phyloP scores from a whole-genome alignment of 64 coral and sea anemone species.

The Porites lutea region DNA sequence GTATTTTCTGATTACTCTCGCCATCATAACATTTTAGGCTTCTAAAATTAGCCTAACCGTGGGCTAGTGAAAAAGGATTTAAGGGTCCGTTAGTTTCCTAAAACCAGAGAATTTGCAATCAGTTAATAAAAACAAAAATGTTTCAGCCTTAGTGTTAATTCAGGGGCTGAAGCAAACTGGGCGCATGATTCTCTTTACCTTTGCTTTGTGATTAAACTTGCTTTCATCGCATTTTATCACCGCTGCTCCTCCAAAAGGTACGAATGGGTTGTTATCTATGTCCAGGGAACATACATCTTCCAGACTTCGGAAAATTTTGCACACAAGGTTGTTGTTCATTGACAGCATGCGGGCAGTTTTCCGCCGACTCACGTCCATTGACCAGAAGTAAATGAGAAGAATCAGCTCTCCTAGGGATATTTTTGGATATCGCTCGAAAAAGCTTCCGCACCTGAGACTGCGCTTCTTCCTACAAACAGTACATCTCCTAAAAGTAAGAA shows the following conservation, averaged over 20 bases:
- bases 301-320: slow-evolving; percentile 3
- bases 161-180: background rate
- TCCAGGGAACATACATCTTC: slow-evolving; percentile 24
- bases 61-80: too few species aligned
- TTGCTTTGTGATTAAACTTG: background rate
- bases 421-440: slow-evolving; percentile 29
- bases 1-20: too few species aligned
- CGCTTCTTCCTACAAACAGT: slow-evolving; percentile 2
- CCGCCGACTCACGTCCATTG: background rate
- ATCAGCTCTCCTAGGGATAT: slow-evolving; percentile 25
- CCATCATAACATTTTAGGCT: too few species aligned
- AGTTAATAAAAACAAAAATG: background rate
- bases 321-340: slow-evolving; percentile 41
- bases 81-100: too few species aligned
- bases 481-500: slow-evolving; percentile 46
- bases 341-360: background rate
- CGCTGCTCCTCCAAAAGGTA: background rate
- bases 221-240: background rate
- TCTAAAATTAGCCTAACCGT: too few species aligned
- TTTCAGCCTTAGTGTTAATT: background rate
- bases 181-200: background rate
- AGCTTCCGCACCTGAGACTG: slow-evolving; percentile 20
- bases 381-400: slow-evolving; percentile 29
- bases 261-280: too few species aligned
- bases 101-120: too few species aligned